Percentiles rank a stretch among this genome's conserved stretches.
Evolutionary conservation across 2,797 vertebrate species (phyloP).

Genomic region (Chanos chanos): DNA sequence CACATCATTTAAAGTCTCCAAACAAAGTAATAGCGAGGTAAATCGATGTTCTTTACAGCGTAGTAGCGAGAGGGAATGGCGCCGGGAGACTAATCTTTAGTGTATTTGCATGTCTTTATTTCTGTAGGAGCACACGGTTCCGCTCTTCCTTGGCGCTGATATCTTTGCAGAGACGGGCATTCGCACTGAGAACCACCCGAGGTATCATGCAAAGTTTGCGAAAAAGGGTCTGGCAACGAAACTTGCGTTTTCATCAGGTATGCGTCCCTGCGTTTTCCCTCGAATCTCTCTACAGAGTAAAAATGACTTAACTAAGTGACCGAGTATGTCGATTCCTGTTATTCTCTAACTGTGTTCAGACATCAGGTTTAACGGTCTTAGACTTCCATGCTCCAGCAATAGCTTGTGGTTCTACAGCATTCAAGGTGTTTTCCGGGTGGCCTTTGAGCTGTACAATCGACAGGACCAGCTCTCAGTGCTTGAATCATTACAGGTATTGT

Average conservation of each 20-base stretch:
- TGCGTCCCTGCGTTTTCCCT: not conserved
- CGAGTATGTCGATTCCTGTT: not conserved
- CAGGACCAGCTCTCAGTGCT: constrained; percentile 75
- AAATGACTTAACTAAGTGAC: not conserved
- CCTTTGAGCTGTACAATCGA: constrained; percentile 76
- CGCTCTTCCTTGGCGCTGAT: constrained; percentile 79
- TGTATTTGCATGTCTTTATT: constrained; percentile 1
- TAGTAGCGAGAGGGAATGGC: too few relatives aligned
- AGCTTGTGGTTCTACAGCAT: constrained; percentile 82
- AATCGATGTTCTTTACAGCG: constrained; percentile 22
- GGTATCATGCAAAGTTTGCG: constrained; percentile 77
- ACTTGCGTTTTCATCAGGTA: constrained; percentile 75
- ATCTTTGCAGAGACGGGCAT: constrained; percentile 72
- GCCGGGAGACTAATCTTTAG: too few relatives aligned
- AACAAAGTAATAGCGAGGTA: constrained; percentile 55
- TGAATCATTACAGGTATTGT: constrained; percentile 75
- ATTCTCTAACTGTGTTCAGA: constrained; percentile 45
- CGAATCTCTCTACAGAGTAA: not conserved
- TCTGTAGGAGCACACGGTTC: constrained; percentile 61
- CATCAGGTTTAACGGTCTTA: constrained; percentile 73
- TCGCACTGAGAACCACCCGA: constrained; percentile 77
- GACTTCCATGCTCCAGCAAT: constrained; percentile 65
- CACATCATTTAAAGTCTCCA: constrained; percentile 62
- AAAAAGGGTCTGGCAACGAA: constrained; percentile 78
- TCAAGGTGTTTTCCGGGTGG: constrained; percentile 78